Evolutionary conservation across 1,140 invertebrate genomes (phyloP), one percentile per base, ranked within the genome.

Genomic region (Proales similis): DNA sequence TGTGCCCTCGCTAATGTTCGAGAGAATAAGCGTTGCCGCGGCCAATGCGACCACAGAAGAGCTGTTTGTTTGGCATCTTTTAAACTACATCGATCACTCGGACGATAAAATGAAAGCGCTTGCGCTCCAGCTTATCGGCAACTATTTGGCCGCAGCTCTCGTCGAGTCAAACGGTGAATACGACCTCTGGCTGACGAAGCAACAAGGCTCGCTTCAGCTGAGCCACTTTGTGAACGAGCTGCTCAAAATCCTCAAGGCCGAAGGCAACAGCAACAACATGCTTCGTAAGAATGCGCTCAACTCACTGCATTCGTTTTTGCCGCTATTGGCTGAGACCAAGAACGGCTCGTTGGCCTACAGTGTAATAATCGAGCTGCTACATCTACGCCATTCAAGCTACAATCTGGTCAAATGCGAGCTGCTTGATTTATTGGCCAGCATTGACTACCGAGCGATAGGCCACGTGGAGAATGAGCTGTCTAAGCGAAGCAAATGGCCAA

Each of bases 141-240:
- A 57, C 7, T 57, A 42, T 26, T 29, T 57, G 12, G 45, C 39
- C 51, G 45, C 51, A 26, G n/a, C 45, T 22, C 20, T 57, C 9
- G 12, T 57, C 3, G 45, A 42, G 29, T 42, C 39, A 29, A 73
- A 71, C 46, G 65, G 68, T 32, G 69, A 78, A 67, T 70, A 70
- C 53, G 57, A 72, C 11, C 53, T 70, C 29, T 72, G 70, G 24
- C 64, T 78, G 4, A 72, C 78, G 11, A 71, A 85, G n/a, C 70
- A 90, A 22, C 77, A 82, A 43, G 71, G 77, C 38, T 73, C 90
- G 4, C 78, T 84, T 4, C 69, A 73, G 19, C 74, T 88, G 1
- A 80, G 81, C 39, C 77, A 79, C 36, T 88, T 88, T 76, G 80
- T 83, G 0, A 91, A 91, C 74, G 91, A 88, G 85, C 77, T 92